Evolutionary conservation across 1,140 invertebrate genomes (phyloP).

Genomic region (Rhysida immarginata): DNA sequence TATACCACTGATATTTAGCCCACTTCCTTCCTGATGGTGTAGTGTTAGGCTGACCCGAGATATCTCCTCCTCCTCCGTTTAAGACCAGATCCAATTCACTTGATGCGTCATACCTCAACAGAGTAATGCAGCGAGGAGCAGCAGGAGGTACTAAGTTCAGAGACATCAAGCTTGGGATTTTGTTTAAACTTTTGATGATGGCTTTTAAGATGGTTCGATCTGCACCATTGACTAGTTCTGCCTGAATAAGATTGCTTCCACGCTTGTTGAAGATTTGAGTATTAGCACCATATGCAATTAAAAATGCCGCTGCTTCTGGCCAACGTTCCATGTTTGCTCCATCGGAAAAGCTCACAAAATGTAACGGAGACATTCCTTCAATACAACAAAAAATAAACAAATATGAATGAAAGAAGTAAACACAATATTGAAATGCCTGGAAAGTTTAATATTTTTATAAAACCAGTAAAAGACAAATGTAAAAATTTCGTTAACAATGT

Average conservation of each 20-base stretch:
- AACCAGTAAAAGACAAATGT: no score
- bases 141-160: constrained; percentile 14
- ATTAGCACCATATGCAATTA: constrained; percentile 26
- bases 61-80: constrained; percentile 6
- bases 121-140: neutral
- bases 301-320: constrained; percentile 22
- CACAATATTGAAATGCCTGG: no score
- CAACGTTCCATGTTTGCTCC: constrained; percentile 18
- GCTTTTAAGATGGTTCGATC: constrained; percentile 22
- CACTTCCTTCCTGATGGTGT: neutral
- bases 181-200: constrained; percentile 20
- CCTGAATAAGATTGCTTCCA: constrained; percentile 20
- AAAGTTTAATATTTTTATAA: no score
- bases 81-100: constrained; percentile 6
- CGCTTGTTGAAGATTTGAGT: constrained; percentile 20
- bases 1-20: constrained; percentile 22
- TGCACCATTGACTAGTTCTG: constrained; percentile 18
- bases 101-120: constrained; percentile 8
- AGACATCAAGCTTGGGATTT: constrained; percentile 19
- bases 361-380: constrained; percentile 23
- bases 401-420: no score
- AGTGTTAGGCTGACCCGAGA: neutral
- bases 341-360: constrained; percentile 26
- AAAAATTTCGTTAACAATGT: no score
- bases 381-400: no score